phyloP scores from a whole-genome alignment of 2,113 vertebrate genomes.

The Melanostigma gelatinosum region DNA sequence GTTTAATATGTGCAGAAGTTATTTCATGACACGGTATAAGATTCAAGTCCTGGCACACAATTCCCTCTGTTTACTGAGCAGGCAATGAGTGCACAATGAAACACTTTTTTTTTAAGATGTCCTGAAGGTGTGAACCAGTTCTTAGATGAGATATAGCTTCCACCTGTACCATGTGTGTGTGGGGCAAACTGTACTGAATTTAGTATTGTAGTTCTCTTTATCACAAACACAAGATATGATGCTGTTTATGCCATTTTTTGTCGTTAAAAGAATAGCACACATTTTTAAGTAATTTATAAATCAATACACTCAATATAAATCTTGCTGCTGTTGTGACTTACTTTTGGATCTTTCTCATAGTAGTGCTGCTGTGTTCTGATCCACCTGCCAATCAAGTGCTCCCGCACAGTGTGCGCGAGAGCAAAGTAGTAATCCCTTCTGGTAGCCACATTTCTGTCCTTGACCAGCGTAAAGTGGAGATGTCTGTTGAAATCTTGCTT shows the following conservation, averaged over 20 bases:
- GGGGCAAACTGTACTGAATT: neutral
- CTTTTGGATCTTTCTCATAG: conserved; percentile 95
- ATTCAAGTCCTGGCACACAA: neutral
- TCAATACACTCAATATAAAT: neutral
- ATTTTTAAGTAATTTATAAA: neutral
- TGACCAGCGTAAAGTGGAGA: conserved; percentile 92
- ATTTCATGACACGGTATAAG: neutral
- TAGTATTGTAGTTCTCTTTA: neutral
- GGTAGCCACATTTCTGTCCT: conserved; percentile 92
- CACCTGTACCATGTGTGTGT: neutral
- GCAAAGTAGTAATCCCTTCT: conserved; percentile 92
- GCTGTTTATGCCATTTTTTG: neutral
- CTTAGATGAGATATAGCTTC: neutral
- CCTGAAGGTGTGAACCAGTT: neutral
- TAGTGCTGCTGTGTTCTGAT: conserved; percentile 95
- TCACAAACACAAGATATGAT: neutral
- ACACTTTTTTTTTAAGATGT: neutral
- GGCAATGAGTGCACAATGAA: neutral
- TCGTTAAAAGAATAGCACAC: neutral
- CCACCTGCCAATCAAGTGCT: conserved; percentile 92
- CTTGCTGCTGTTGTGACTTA: conserved; percentile 59
- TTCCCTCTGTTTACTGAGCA: neutral
- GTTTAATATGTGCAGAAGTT: neutral
- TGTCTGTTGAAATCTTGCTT: conserved; percentile 92
- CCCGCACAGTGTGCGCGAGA: conserved; percentile 90